Evolutionary conservation across 2,113 vertebrate genomes (phyloP), one percentile per base, ranked within the genome.

Genomic region (Barnardius zonarius): DNA sequence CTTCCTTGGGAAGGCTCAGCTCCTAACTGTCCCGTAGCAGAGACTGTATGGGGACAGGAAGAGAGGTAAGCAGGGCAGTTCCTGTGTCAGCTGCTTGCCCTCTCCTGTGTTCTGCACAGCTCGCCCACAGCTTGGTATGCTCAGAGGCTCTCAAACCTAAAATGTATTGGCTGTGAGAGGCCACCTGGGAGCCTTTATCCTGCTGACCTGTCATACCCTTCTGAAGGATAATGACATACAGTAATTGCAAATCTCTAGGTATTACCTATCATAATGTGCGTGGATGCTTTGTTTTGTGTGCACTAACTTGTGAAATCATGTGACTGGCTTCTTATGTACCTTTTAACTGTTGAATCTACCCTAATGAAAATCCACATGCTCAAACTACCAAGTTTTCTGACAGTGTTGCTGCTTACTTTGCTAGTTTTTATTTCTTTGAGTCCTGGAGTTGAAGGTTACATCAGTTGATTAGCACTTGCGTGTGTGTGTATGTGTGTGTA

Each of bases 21-120:
- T 39, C 70, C 23, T 3, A 7, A 4, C 6, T 72, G 13, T 13
- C 24, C 22, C 0, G 0, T 12, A 13, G 27, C 11, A 22, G 20
- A 62, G 46, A 13, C 41, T 62, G 5, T 18, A 28, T 31, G 33
- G 43, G 37, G 37, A 22, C 5, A 7, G 22, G 31, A 28, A 2
- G 11, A 73, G 39, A 23, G 8, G 10, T 61, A 48, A 51, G 25
- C 0, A 0, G 25, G 10, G 61, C 27, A 9, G 11, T 51, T 63
- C 28, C 8, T 24, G 15, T 43, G 48, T 44, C 18, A 14, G 24
- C 51, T 83, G 43, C 79, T 41, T 51, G n/a, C 16, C 23, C 23
- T 78, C 30, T 39, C 20, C 62, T 28, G 16, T 7, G 2, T 23
- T 63, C 63, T 83, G 52, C 52, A 17, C 39, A 39, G 19, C 44